Percentiles rank a stretch among this genome's conserved stretches.
These are phyloP conservation scores for Emesis russula DNA, from an alignment of 2,888 invertebrate genomes.

Conservation along the genomic window DNA sequence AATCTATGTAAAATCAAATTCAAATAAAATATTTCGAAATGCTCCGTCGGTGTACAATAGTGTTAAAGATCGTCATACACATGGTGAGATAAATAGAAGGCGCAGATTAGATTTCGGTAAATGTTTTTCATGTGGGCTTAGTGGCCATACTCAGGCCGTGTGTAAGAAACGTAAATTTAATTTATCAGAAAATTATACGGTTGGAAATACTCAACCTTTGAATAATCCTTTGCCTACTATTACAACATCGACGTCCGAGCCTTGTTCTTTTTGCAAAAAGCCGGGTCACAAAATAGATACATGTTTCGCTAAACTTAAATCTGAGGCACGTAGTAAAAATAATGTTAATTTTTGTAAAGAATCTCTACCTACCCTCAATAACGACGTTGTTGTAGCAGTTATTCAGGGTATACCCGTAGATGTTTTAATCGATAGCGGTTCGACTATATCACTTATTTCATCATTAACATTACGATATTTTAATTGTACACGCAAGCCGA, in stretches of 20 bases:
- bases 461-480: slow-evolving; percentile 48
- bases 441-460: slow-evolving; percentile 73
- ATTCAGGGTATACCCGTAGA: slow-evolving; percentile 30
- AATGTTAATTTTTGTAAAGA: no score
- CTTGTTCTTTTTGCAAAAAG: slow-evolving; percentile 59
- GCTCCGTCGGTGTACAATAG: no score
- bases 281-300: slow-evolving; percentile 65
- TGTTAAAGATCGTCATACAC: background rate
- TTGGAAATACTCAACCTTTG: no score
- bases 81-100: background rate
- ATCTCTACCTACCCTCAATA: no score
- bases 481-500: slow-evolving; percentile 33
- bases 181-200: no score
- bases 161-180: no score
- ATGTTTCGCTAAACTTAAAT: slow-evolving; percentile 70
- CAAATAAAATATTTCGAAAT: background rate
- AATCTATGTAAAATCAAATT: background rate
- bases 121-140: no score
- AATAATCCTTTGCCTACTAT: no score
- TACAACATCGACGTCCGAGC: background rate
- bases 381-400: slow-evolving; percentile 27
- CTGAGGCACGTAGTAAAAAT: slow-evolving; percentile 37
- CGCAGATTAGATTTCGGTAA: no score
- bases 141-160: no score
- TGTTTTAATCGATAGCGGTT: slow-evolving; percentile 42